Conservation (phyloP, 2,113 vertebrate species). For the Albula glossodonta region DNA sequence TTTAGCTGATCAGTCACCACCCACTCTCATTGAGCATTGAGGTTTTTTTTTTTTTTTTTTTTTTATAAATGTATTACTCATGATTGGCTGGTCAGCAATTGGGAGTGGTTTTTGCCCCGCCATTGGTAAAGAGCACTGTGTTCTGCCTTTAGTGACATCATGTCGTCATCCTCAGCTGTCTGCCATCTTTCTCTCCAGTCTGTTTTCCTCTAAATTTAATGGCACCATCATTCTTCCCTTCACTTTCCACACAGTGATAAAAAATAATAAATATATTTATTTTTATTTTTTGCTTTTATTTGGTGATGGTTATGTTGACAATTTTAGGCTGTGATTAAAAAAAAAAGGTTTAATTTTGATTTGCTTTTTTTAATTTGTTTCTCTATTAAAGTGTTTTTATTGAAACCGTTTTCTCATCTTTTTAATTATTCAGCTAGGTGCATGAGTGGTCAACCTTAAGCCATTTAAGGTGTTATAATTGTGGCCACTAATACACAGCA, state of each 20-base stretch:
- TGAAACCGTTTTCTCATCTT: slow-evolving; percentile 25
- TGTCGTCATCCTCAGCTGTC: slow-evolving; percentile 44
- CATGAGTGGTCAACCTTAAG: neutral
- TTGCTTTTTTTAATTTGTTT: slow-evolving; percentile 67
- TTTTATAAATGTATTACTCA: neutral
- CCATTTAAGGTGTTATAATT: neutral
- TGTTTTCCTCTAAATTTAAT: slow-evolving; percentile 49
- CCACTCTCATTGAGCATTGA: neutral
- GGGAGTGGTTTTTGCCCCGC: slow-evolving; percentile 67
- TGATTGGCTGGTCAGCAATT: slow-evolving; percentile 28
- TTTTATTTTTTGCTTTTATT: slow-evolving; percentile 66
- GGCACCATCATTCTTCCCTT: slow-evolving; percentile 53
- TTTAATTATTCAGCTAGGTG: slow-evolving; percentile 1
- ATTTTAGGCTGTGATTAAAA: slow-evolving; percentile 63
- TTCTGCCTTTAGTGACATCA: slow-evolving; percentile 55
- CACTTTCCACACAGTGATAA: slow-evolving; percentile 52
- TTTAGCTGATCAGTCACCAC: neutral
- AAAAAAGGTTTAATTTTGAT: slow-evolving; percentile 46
- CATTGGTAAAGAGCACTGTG: slow-evolving; percentile 60
- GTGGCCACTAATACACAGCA: neutral
- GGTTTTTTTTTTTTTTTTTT: too few species aligned
- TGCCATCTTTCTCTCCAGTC: slow-evolving; percentile 45
- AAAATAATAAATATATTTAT: slow-evolving; percentile 53
- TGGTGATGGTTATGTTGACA: slow-evolving; percentile 69
- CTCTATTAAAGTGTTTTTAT: slow-evolving; percentile 70